These are phyloP conservation scores for Eilema caniola DNA, from an alignment of 2,888 invertebrate species.

Conservation along the genomic window DNA sequence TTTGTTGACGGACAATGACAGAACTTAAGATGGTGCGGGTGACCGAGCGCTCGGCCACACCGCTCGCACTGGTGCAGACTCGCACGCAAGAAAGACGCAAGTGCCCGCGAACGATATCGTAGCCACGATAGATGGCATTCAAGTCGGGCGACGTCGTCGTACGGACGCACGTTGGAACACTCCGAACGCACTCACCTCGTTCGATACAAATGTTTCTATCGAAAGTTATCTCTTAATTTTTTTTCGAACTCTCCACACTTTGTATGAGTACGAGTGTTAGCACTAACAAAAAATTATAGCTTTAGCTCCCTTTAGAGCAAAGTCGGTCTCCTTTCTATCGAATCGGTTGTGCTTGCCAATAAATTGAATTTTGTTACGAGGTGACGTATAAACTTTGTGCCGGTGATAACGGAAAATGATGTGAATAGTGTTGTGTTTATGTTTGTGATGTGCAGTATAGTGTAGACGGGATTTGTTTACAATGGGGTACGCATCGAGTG, in stretches of 20 bases:
- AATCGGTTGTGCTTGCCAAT: slow-evolving; percentile 53
- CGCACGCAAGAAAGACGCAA: neutral
- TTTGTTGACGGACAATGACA: slow-evolving; percentile 56
- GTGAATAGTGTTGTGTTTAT: slow-evolving; percentile 83
- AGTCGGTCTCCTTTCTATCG: slow-evolving; percentile 47
- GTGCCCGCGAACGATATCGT: slow-evolving; percentile 44
- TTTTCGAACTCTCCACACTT: slow-evolving; percentile 52
- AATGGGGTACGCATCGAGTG: slow-evolving; percentile 95
- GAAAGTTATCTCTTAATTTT: slow-evolving; percentile 64
- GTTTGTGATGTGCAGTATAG: slow-evolving; percentile 74
- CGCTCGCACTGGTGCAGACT: slow-evolving; percentile 17
- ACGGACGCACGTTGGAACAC: slow-evolving; percentile 66
- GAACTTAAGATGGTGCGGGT: slow-evolving; percentile 44
- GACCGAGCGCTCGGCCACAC: slow-evolving; percentile 57
- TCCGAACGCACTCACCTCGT: slow-evolving; percentile 53
- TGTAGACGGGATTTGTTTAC: slow-evolving; percentile 68
- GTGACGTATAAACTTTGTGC: slow-evolving; percentile 70
- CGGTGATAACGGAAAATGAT: slow-evolving; percentile 79
- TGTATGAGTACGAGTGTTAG: slow-evolving; percentile 47
- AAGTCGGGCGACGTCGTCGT: slow-evolving; percentile 70
- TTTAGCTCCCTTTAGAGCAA: slow-evolving; percentile 31
- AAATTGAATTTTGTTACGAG: slow-evolving; percentile 59
- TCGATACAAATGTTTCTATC: slow-evolving; percentile 55
- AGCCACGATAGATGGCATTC: slow-evolving; percentile 75
- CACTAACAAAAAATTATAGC: slow-evolving; percentile 47